Base-by-base conservation (phyloP, 2,888 invertebrate species). In the Campaea margaritaria region DNA sequence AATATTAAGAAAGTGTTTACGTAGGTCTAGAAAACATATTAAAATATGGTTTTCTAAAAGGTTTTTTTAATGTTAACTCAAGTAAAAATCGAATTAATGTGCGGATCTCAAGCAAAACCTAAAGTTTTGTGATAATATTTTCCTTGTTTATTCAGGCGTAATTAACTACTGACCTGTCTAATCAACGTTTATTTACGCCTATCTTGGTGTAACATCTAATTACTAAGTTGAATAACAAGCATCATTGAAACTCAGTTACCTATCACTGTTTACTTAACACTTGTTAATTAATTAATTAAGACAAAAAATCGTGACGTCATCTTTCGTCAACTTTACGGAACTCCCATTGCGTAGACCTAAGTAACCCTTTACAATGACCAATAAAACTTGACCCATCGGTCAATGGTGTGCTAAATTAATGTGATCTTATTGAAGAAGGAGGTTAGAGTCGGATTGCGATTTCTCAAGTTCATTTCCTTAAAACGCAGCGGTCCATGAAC, bases 221-320 rank as follows among this genome's bases (percentile, higher is more conserved):
- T 38, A 41, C 41, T 12, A 45, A 47, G 46, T 53, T 49, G 50
- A 62, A 15, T 57, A 50, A 53, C 38, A 31, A 16, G 21, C 52
- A 38, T 62, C 21, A 46, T 45, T 28, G 42, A 43, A 48, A 43
- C 42, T 5, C 7, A 31, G 21, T 21, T 46, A 28, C 15, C 31
- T 58, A 42, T 41, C 46, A 15, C 14, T 50, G 38, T 44, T 48
- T 15, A 34, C 15, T 28, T 36, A 28, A 42, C 41, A 38, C 48
- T 54, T 7, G 39, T 54, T 44, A 59, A 44, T 53, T 1, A 44
- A 45, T 59, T 36, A 21, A 51, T 50, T 45, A n/a, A n/a, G n/a
- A n/a, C 39, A 51, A 55, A 39, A 15, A 50, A 62, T 50, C 50
- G 42, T 58, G 55, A 51, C 58, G 50, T 62, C 47, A 55, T 52